Evolutionary conservation across 2,797 vertebrate genomes (phyloP).

Genomic region (Gila robusta): DNA sequence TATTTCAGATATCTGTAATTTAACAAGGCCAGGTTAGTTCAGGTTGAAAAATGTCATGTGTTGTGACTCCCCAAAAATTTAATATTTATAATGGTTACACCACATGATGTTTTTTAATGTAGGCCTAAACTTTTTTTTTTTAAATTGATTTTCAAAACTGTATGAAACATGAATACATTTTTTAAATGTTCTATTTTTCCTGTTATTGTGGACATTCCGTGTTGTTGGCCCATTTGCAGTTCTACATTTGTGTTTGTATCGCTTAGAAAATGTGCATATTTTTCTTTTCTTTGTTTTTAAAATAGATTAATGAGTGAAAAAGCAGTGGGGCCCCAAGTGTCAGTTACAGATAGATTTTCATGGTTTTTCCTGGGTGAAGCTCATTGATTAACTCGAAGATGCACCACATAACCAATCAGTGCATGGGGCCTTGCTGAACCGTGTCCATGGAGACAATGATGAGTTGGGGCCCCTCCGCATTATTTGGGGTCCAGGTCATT

Average conservation of each 20-base stretch:
- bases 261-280: background rate
- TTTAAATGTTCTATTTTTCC: background rate
- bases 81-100: background rate
- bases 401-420: slow-evolving; percentile 76
- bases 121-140: background rate
- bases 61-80: background rate
- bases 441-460: slow-evolving; percentile 68
- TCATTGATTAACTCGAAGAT: slow-evolving; percentile 79
- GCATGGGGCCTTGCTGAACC: slow-evolving; percentile 65
- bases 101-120: background rate
- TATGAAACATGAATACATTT: background rate
- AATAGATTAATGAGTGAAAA: background rate
- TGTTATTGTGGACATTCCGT: background rate
- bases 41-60: background rate
- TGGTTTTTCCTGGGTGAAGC: slow-evolving; percentile 70
- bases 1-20: background rate
- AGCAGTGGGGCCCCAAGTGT: slow-evolving; percentile 24
- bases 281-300: background rate
- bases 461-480: slow-evolving; percentile 69
- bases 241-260: background rate
- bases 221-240: background rate
- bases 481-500: slow-evolving; percentile 74
- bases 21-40: background rate
- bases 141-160: background rate
- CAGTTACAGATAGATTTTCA: slow-evolving; percentile 64